Percentiles rank a stretch among this genome's conserved stretches.
Evolutionary conservation across 2,113 vertebrate genomes (phyloP).

Genomic region (Sigmodon hispidus): DNA sequence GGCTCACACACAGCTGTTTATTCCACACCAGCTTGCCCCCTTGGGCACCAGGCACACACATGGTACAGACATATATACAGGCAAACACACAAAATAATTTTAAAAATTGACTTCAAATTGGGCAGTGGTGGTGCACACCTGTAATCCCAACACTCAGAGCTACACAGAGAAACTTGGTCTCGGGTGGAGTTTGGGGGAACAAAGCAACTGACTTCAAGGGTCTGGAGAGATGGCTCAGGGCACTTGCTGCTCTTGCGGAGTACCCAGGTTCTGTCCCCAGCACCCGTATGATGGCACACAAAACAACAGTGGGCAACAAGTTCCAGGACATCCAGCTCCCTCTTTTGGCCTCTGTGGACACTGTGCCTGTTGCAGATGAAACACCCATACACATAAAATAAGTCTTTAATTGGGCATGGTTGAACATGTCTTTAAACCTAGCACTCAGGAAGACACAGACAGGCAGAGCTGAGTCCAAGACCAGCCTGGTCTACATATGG

Average conservation of each 20-base stretch:
- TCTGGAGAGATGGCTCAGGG: neutral
- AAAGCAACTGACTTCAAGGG: neutral
- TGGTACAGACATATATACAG: neutral
- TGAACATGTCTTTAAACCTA: neutral
- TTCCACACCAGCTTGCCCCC: neutral
- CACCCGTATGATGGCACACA: too few species aligned
- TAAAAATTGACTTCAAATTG: neutral
- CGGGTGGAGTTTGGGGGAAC: neutral
- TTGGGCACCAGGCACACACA: neutral
- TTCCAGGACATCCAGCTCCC: neutral
- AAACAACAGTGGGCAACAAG: neutral
- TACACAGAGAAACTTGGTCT: neutral
- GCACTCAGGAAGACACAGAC: neutral
- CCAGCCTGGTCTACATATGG: neutral
- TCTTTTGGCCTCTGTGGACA: neutral
- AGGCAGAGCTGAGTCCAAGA: neutral
- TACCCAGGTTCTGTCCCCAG: neutral
- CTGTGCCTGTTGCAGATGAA: neutral
- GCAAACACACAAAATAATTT: neutral
- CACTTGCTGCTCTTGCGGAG: neutral
- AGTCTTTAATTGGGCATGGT: neutral
- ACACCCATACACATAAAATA: neutral
- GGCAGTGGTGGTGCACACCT: neutral
- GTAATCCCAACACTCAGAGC: neutral
- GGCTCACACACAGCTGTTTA: neutral